phyloP scores from a whole-genome alignment of 1,140 invertebrate species.

The Lineus longissimus region DNA sequence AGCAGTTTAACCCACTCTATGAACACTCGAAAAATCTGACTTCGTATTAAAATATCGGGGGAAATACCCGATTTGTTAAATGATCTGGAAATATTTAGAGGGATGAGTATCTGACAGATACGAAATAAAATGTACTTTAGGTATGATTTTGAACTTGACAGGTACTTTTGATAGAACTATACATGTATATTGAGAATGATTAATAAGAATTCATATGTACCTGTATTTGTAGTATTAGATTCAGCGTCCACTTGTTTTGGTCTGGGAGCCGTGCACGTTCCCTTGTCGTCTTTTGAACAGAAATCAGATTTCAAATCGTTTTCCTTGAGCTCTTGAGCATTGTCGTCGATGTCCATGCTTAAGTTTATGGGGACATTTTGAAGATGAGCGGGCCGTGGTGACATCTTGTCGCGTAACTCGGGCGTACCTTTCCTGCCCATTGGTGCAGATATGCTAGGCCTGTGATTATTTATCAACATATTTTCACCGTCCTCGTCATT shows the following conservation, averaged over 20 bases:
- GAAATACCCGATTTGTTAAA: too few species aligned
- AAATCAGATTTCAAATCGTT: too few species aligned
- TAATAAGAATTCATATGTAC: not conserved
- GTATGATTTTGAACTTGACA: too few species aligned
- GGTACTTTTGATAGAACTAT: too few species aligned
- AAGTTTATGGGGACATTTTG: conserved; percentile 3
- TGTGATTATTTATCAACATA: conserved; percentile 65
- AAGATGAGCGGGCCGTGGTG: not conserved
- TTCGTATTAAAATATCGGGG: too few species aligned
- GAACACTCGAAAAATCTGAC: too few species aligned
- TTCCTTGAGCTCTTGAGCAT: not conserved
- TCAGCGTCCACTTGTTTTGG: conserved; percentile 1
- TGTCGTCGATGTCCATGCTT: not conserved
- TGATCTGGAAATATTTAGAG: too few species aligned
- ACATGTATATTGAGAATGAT: too few species aligned
- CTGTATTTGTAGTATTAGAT: not conserved
- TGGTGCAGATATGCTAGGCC: conserved; percentile 72
- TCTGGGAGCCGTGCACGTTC: not conserved
- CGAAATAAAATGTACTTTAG: too few species aligned
- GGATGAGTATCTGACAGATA: too few species aligned
- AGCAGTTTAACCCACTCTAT: too few species aligned
- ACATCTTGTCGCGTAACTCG: conserved; percentile 60
- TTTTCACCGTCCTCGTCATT: conserved; percentile 59
- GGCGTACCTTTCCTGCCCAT: conserved; percentile 61
- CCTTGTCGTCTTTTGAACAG: not conserved